Evolutionary conservation across 1,140 invertebrate species (phyloP), one percentile per base, ranked within the genome.

Genomic region (Conus betulinus): DNA sequence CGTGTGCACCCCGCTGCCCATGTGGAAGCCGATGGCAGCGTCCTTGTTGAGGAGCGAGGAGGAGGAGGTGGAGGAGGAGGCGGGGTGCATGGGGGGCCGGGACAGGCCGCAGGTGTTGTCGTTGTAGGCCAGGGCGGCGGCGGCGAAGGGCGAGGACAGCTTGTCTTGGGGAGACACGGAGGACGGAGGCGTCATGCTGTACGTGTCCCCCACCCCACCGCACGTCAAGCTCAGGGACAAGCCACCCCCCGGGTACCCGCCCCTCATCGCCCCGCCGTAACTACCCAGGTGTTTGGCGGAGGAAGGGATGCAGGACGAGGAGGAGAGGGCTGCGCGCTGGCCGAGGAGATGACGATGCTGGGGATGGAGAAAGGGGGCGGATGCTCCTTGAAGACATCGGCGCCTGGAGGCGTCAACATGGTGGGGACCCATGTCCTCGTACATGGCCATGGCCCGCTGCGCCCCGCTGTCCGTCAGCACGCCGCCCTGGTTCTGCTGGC

Each of bases 131-230:
- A 67, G 57, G 23, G 63, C 53, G 8, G 84, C 78, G 4, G 93
- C 94, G 23, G 90, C 88, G 89, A 94, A 93, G 11, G 93, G 92
- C 15, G 93, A 91, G 20, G 92, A 90, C 67, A 97, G 97, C 94
- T 98, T 98, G 92, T 98, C 98, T 81, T 98, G 96, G 0, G 98
- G 98, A 13, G 98, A 99, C 0, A 99, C 98, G 4, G 98, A 99
- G 0, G 98, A 98, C 17, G 98, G 98, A 79, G 98, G 98, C 1
- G 98, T 99, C 97, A 99, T 99, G 52, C 90, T 90, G 90, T 92
- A 94, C 51, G 93, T 92, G 39, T 90, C 76, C 53, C 85, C 60
- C 51, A 87, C 51, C 13, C 85, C 71, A 84, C 71, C 63, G 53
- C 81, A 86, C 76, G 85, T 51, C 85, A 87, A 39, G 20, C 71